These are phyloP conservation scores for Sandelia bainsii DNA, from an alignment of 2,797 vertebrate genomes.

Conservation along the genomic window DNA sequence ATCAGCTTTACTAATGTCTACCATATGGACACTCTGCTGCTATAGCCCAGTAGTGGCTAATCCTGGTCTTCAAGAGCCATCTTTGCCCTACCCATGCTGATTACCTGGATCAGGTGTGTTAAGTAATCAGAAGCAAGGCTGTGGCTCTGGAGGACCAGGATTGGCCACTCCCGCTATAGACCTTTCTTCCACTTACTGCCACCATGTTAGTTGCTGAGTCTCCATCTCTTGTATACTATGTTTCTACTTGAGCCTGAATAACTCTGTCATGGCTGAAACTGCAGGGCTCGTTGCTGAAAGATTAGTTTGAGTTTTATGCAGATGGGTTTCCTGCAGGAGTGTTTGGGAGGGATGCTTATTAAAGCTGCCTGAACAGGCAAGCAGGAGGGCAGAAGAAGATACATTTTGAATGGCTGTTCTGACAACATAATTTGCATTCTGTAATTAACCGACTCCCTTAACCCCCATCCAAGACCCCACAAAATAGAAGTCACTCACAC, in stretches of 20 bases:
- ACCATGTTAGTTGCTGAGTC: constrained; percentile 6
- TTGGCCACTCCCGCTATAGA: too few species aligned
- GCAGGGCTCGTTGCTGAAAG: constrained; percentile 61
- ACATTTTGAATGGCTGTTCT: constrained; percentile 76
- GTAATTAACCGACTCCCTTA: constrained; percentile 83
- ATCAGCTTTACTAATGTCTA: too few species aligned
- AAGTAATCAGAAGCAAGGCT: too few species aligned
- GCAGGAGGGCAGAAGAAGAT: constrained; percentile 62
- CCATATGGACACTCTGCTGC: too few species aligned
- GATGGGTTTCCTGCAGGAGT: constrained; percentile 55
- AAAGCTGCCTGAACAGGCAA: constrained; percentile 70
- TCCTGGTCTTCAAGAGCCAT: too few species aligned
- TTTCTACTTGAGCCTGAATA: constrained; percentile 74
- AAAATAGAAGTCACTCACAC: background rate
- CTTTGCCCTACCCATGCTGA: too few species aligned
- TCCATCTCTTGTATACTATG: constrained; percentile 33
- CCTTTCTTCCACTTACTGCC: background rate
- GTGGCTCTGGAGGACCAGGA: too few species aligned
- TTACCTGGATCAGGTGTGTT: too few species aligned
- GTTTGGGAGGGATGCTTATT: constrained; percentile 63
- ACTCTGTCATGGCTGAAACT: constrained; percentile 65
- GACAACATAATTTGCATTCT: constrained; percentile 86
- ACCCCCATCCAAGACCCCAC: constrained; percentile 2
- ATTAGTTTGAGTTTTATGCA: constrained; percentile 71
- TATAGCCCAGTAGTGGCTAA: too few species aligned